Percentiles rank a stretch among this genome's conserved stretches.
phyloP scores from a whole-genome alignment of 92 coral and sea anemone species.

The Phenganax marumi region DNA sequence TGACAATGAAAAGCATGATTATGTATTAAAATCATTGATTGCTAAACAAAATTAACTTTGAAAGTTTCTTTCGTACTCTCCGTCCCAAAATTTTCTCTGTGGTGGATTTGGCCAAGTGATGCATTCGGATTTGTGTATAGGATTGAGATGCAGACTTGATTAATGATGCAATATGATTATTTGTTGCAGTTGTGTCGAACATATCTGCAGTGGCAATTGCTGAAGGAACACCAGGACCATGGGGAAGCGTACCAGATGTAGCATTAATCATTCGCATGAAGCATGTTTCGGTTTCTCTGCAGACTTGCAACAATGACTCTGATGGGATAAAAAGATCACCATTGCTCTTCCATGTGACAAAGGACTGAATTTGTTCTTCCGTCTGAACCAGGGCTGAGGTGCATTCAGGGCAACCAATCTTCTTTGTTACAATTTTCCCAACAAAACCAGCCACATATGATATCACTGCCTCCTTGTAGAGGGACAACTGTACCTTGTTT shows the following conservation, averaged over 20 bases:
- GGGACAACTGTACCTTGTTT: neutral
- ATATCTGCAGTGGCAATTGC: neutral
- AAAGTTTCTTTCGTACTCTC: neutral
- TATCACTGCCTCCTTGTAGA: neutral
- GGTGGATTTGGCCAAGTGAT: neutral
- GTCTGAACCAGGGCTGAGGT: neutral
- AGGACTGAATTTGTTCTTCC: neutral
- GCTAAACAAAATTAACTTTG: neutral
- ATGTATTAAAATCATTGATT: neutral
- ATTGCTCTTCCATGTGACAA: neutral
- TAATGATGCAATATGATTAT: neutral
- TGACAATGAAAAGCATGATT: no score
- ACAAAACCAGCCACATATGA: conserved; percentile 1
- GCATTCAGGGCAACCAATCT: neutral
- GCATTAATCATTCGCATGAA: neutral
- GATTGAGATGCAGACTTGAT: neutral
- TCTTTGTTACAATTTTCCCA: neutral
- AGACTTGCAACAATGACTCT: neutral
- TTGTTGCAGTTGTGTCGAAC: neutral
- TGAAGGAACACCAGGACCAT: neutral
- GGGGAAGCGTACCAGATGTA: neutral
- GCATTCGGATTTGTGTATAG: neutral
- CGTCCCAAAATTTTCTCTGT: neutral
- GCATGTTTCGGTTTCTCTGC: neutral
- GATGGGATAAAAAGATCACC: neutral